Base-by-base conservation (phyloP, 1,140 invertebrate species). In the Lasaia peninsularis region DNA sequence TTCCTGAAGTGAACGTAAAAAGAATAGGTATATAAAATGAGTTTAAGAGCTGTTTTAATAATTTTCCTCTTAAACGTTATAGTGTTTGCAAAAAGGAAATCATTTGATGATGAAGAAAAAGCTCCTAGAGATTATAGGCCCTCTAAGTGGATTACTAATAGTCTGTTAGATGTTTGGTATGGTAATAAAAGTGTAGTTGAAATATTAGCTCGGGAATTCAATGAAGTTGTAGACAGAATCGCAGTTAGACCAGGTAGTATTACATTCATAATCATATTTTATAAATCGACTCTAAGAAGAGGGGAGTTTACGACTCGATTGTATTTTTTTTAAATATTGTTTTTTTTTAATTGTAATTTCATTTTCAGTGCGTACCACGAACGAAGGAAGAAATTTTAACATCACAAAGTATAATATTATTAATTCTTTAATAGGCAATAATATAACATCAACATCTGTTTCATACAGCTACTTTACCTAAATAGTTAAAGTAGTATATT, bases 121-220 rank as follows among this genome's bases (percentile, higher is more conserved):
- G 56, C 56, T 0, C 12, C 52, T 12, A 75, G 72, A 37, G 78
- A 82, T 34, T 77, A 78, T 12, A 72, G 76, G 52, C 76, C 78
- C 8, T 63, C 73, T 2, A 82, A 83, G 57, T 83, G 80, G 80
- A 33, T 81, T 1, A 14, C 80, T 0, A 81, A 76, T 20, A 76
- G 74, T 48, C 73, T 80, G 4, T 66, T 83, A 61, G 82, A 86
- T 34, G 44, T 85, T 2, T 85, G 79, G 79, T 85, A 75, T 18
- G 81, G 78, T 1, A 83, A 86, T 32, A 78, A 73, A 60, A 77
- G 62, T 52, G 52, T 83, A 40, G 65, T 83, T 7, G 80, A 86
- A 32, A 62, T 86, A 6, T 11, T 83, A n/a, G 67, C 65, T 0
- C 69, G 71, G 37, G 81, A 83, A 55, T 73, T 82, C 9, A 67